Percentiles rank a stretch among this genome's conserved stretches.
These are phyloP conservation scores for Archips xylosteana DNA, from an alignment of 2,888 invertebrate species.

Conservation along the genomic window DNA sequence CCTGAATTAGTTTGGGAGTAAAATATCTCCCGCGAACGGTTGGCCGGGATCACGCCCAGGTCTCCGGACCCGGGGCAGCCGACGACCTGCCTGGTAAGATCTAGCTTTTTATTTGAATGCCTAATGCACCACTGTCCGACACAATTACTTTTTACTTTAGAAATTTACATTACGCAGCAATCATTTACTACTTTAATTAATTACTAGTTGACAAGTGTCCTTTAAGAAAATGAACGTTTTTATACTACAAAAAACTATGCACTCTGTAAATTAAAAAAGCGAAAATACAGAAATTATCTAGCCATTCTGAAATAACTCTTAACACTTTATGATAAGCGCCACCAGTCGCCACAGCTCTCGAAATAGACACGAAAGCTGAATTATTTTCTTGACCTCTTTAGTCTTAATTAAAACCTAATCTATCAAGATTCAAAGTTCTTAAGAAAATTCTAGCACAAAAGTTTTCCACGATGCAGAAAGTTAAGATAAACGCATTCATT, in stretches of 20 bases:
- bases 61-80: background rate
- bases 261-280: too few relatives aligned
- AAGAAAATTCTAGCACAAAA: slow-evolving; percentile 1
- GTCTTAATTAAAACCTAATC: background rate
- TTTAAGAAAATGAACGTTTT: too few relatives aligned
- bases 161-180: too few relatives aligned
- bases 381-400: background rate
- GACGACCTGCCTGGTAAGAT: background rate
- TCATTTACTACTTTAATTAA: too few relatives aligned
- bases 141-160: background rate
- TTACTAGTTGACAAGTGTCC: too few relatives aligned
- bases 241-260: too few relatives aligned
- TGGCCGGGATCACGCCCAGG: background rate
- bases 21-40: background rate
- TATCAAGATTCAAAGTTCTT: slow-evolving; percentile 15
- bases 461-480: slow-evolving; percentile 13
- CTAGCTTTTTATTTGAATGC: background rate
- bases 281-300: too few relatives aligned
- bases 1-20: background rate
- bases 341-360: background rate
- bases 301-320: too few relatives aligned
- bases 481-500: slow-evolving; percentile 13
- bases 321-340: too few relatives aligned
- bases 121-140: background rate
- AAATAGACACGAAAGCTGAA: background rate